These are phyloP conservation scores for Lysandra coridon DNA, from an alignment of 2,888 invertebrate species.

Conservation along the genomic window DNA sequence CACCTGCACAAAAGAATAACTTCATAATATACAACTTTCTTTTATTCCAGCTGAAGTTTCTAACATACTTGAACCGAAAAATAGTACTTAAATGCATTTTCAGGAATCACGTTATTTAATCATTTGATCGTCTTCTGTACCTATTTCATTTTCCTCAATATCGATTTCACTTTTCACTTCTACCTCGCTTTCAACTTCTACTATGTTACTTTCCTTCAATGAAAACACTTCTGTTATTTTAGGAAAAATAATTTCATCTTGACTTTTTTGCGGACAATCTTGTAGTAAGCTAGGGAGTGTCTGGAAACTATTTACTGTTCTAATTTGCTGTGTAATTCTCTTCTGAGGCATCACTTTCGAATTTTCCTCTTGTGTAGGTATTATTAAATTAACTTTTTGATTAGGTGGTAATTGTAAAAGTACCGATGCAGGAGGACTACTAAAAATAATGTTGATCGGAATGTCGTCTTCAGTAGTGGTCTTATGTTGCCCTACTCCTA, in stretches of 20 bases:
- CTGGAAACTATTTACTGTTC: not conserved
- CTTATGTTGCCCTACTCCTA: not conserved
- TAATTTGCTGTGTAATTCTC: not conserved
- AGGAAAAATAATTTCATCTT: constrained; percentile 31
- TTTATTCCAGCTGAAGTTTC: not conserved
- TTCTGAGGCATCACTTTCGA: not conserved
- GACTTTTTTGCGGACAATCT: not conserved
- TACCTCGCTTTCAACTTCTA: not conserved
- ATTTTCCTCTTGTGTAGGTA: not conserved
- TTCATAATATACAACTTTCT: not conserved
- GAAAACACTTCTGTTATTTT: constrained; percentile 41
- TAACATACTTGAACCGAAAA: not conserved
- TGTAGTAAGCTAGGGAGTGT: not conserved
- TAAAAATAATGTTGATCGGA: not conserved
- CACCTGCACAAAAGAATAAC: too few species aligned
- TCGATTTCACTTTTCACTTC: not conserved
- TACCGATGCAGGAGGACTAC: not conserved
- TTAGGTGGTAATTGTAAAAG: not conserved
- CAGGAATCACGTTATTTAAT: not conserved
- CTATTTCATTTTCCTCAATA: not conserved
- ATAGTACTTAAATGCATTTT: not conserved
- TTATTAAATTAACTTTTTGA: not conserved
- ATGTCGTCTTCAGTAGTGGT: not conserved
- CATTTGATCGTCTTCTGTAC: not conserved
- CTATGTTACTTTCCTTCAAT: constrained; percentile 32